Evolutionary conservation across 2,888 invertebrate species (phyloP).

Genomic region (Leptopilina drosophilae): DNA sequence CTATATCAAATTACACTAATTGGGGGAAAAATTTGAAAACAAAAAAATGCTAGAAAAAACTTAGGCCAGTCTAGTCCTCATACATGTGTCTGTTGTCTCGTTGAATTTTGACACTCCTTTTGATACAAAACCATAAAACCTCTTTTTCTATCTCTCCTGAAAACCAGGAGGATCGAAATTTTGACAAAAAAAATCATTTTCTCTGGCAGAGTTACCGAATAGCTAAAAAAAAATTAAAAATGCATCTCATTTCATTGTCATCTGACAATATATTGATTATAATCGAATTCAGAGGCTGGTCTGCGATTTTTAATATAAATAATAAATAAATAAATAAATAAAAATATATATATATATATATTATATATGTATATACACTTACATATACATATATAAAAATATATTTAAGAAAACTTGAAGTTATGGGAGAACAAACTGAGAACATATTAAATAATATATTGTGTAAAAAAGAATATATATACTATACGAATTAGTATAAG

Average conservation of each 20-base stretch:
- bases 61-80: conserved; percentile 39
- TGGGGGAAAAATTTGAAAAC: too few species aligned
- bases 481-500: conserved; percentile 54
- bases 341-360: too few species aligned
- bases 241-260: conserved; percentile 10
- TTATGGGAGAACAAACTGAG: conserved; percentile 40
- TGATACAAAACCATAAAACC: background rate
- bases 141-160: background rate
- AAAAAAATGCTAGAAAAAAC: conserved; percentile 11
- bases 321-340: too few species aligned
- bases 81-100: conserved; percentile 26
- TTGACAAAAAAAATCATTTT: background rate
- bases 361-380: too few species aligned
- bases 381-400: too few species aligned
- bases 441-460: conserved; percentile 45
- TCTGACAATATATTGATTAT: conserved; percentile 6
- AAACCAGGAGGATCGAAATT: background rate
- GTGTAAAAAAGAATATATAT: conserved; percentile 39
- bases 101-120: conserved; percentile 1
- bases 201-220: background rate
- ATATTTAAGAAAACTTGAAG: background rate
- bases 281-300: conserved; percentile 20
- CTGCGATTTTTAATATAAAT: background rate
- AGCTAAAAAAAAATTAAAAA: background rate
- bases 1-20: background rate